phyloP scores from a whole-genome alignment of 2,888 invertebrate genomes.

The Agriopis marginaria region DNA sequence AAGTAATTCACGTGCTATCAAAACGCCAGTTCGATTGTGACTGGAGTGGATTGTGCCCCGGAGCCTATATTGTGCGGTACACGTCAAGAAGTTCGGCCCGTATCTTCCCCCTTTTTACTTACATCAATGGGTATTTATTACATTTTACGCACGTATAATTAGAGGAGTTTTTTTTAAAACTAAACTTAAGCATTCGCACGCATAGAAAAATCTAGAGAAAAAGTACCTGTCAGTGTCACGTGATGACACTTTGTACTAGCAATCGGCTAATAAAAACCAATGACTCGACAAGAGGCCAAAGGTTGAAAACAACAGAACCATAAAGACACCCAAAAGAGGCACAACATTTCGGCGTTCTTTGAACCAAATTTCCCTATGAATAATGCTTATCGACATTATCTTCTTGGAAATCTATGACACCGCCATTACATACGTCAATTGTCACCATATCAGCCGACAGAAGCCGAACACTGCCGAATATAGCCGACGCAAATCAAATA shows the following conservation, averaged over 20 bases:
- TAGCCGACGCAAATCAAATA: conserved; percentile 74
- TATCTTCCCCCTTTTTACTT: too few relatives aligned
- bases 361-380: conserved; percentile 65
- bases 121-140: too few relatives aligned
- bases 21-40: too few relatives aligned
- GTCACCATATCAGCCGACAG: conserved; percentile 67
- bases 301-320: conserved; percentile 45
- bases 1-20: too few relatives aligned
- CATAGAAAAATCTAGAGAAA: neutral
- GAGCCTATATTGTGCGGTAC: too few relatives aligned
- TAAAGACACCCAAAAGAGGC: conserved; percentile 45
- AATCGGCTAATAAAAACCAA: conserved; percentile 30
- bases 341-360: conserved; percentile 52
- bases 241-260: conserved; percentile 17
- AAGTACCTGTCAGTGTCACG: conserved; percentile 9
- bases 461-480: conserved; percentile 73
- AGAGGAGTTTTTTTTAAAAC: too few relatives aligned
- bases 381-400: conserved; percentile 59
- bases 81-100: too few relatives aligned
- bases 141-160: too few relatives aligned
- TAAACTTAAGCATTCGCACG: neutral
- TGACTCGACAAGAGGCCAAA: conserved; percentile 26
- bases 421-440: conserved; percentile 73
- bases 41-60: too few relatives aligned
- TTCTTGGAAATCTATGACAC: conserved; percentile 75